Evolutionary conservation across 2,888 invertebrate species (phyloP).

Genomic region (Phorcus lineatus): DNA sequence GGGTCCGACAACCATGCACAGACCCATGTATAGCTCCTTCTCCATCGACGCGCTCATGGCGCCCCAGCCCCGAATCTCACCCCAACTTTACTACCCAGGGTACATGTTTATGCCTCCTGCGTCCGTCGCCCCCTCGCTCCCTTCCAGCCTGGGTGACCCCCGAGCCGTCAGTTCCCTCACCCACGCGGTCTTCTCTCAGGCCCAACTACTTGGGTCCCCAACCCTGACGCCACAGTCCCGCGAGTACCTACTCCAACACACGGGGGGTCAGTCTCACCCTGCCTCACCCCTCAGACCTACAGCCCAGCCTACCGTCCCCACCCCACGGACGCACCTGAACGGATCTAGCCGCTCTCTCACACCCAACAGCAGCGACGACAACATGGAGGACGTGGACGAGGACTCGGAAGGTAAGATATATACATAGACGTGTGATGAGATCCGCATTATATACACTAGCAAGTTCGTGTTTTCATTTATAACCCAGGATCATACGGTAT

Average conservation of each 20-base stretch:
- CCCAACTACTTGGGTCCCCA: constrained; percentile 14
- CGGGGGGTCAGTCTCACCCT: background rate
- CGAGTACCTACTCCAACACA: constrained; percentile 12
- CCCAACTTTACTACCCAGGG: constrained; percentile 52
- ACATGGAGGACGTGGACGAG: constrained; percentile 9
- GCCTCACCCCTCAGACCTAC: constrained; percentile 14
- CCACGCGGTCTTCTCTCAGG: constrained; percentile 25
- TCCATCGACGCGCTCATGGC: constrained; percentile 62
- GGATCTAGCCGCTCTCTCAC: constrained; percentile 4
- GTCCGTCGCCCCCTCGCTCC: constrained; percentile 33
- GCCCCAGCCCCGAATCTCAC: constrained; percentile 45
- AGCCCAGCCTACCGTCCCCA: background rate
- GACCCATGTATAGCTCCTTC: constrained; percentile 55
- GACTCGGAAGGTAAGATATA: background rate
- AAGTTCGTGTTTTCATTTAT: no score
- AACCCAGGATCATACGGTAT: no score
- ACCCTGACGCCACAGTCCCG: constrained; percentile 9
- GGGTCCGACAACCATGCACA: constrained; percentile 43
- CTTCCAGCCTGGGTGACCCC: constrained; percentile 31
- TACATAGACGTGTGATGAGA: background rate
- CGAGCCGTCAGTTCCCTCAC: constrained; percentile 17
- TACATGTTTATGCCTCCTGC: constrained; percentile 55
- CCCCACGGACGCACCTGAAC: background rate
- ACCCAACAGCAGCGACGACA: constrained; percentile 14
- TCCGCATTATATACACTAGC: no score